Percentiles rank a stretch among this genome's conserved stretches.
These are phyloP conservation scores for Fissipunctia ypsillon DNA, from an alignment of 2,888 invertebrate genomes.

Conservation along the genomic window DNA sequence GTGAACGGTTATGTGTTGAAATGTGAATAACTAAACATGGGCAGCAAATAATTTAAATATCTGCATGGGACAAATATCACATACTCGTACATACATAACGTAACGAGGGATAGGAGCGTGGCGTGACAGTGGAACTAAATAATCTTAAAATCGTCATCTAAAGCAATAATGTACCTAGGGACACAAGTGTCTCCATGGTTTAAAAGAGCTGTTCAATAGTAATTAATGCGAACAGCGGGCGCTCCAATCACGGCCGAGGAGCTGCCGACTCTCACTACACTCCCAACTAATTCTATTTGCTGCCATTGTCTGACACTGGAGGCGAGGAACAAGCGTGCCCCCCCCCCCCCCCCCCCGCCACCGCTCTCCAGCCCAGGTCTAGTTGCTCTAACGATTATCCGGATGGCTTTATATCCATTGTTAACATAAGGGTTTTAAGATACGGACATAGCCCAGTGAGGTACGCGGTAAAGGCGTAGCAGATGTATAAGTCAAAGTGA, in stretches of 20 bases:
- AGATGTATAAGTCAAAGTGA: slow-evolving; percentile 7
- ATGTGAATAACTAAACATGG: not conserved
- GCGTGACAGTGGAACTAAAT: not conserved
- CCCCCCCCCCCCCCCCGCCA: not conserved
- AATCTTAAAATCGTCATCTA: not conserved
- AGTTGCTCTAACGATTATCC: slow-evolving; percentile 24
- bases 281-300: slow-evolving; percentile 63
- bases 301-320: slow-evolving; percentile 33
- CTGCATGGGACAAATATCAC: not conserved
- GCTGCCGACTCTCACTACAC: slow-evolving; percentile 10
- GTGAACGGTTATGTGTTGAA: not conserved
- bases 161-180: slow-evolving; percentile 6
- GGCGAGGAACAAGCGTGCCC: slow-evolving; percentile 2
- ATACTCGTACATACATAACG: no score
- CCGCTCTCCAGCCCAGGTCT: not conserved
- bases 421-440: slow-evolving; percentile 18
- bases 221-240: slow-evolving; percentile 56
- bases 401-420: slow-evolving; percentile 30
- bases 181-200: slow-evolving; percentile 28
- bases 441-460: not conserved
- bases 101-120: not conserved
- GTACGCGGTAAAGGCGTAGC: slow-evolving; percentile 22
- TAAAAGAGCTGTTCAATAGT: slow-evolving; percentile 53
- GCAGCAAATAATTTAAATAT: not conserved
- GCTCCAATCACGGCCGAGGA: slow-evolving; percentile 40